These are phyloP conservation scores for Gymnosoma rotundatum DNA, from an alignment of 2,888 invertebrate species.

Conservation along the genomic window DNA sequence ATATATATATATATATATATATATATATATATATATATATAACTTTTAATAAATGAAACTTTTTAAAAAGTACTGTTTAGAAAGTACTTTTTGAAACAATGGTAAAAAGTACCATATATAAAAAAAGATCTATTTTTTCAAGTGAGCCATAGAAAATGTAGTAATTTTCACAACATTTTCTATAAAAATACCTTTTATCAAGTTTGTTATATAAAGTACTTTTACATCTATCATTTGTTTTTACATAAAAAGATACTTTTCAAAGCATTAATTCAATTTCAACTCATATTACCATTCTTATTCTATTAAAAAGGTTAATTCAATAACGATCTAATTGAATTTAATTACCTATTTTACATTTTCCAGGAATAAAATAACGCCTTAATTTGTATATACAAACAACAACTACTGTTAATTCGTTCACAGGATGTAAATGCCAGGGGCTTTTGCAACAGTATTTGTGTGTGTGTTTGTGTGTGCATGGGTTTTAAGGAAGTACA, in stretches of 20 bases:
- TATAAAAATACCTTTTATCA: background rate
- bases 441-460: slow-evolving; percentile 9
- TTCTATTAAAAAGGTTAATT: background rate
- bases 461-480: background rate
- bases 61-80: background rate
- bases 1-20: too few species aligned
- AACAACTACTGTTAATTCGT: slow-evolving; percentile 26
- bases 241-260: too few species aligned
- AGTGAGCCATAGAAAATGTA: too few species aligned
- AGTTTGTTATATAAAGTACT: too few species aligned
- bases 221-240: too few species aligned
- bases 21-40: too few species aligned
- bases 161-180: too few species aligned
- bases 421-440: slow-evolving; percentile 21
- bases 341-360: slow-evolving; percentile 15
- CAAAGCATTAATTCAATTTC: too few species aligned
- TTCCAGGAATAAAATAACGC: slow-evolving; percentile 1
- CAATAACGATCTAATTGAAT: slow-evolving; percentile 1
- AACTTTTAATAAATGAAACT: background rate
- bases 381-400: slow-evolving; percentile 23
- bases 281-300: background rate
- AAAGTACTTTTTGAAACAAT: background rate
- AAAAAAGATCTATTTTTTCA: too few species aligned
- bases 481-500: slow-evolving; percentile 27
- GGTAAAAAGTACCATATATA: too few species aligned